phyloP scores from a whole-genome alignment of 1,140 invertebrate genomes.

The Acromyrmex charruanus region DNA sequence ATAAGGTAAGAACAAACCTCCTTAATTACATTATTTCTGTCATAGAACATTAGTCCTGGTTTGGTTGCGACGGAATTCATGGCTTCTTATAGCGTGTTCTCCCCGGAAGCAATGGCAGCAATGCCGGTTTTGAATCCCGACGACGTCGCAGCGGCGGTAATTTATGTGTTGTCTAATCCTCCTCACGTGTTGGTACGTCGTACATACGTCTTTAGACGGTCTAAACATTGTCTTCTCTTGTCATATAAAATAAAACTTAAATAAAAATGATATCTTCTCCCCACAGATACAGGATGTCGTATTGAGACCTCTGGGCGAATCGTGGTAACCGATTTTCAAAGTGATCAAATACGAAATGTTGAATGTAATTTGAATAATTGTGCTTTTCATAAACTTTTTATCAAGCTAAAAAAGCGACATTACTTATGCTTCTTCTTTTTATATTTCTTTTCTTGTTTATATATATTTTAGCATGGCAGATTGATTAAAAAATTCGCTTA shows the following conservation, averaged over 20 bases:
- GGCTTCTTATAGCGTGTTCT: constrained; percentile 74
- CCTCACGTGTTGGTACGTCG: constrained; percentile 84
- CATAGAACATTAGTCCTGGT: constrained; percentile 84
- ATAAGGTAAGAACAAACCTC: neutral
- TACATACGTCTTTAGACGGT: neutral
- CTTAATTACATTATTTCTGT: constrained; percentile 25
- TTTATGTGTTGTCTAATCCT: constrained; percentile 86
- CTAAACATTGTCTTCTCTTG: neutral
- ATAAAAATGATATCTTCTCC: neutral
- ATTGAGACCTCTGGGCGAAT: constrained; percentile 76
- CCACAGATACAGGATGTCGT: constrained; percentile 78
- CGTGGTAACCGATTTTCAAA: constrained; percentile 70
- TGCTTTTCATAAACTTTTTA: neutral
- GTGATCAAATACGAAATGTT: neutral
- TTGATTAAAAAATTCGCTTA: too few relatives aligned
- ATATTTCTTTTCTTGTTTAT: too few relatives aligned
- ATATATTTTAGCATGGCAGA: too few relatives aligned
- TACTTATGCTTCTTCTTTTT: too few relatives aligned
- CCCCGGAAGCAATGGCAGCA: constrained; percentile 78
- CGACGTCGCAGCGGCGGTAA: constrained; percentile 86
- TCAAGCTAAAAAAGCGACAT: too few relatives aligned
- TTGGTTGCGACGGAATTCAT: constrained; percentile 82
- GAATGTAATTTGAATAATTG: neutral
- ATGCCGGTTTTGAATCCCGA: constrained; percentile 84
- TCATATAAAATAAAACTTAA: neutral